Evolutionary conservation across 2,888 invertebrate genomes (phyloP).

Genomic region (Candidula unifasciata): DNA sequence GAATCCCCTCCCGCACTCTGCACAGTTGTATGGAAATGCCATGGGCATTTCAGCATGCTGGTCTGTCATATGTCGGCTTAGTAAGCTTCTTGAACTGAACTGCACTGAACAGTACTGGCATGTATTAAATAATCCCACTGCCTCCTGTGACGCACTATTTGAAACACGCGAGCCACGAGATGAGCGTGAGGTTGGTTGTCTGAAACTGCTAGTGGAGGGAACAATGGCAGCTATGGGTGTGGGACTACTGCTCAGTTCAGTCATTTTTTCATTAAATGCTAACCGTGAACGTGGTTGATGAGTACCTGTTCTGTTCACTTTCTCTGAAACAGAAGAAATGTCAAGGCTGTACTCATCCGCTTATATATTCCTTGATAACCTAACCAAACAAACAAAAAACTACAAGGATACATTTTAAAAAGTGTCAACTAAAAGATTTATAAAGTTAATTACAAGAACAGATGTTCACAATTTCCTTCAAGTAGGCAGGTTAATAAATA

Average conservation of each 20-base stretch:
- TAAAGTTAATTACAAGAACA: too few species aligned
- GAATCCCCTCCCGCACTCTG: slow-evolving; percentile 48
- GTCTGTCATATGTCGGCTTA: slow-evolving; percentile 44
- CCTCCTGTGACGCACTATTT: not conserved
- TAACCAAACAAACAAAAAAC: not conserved
- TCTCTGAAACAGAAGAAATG: slow-evolving; percentile 43
- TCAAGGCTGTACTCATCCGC: slow-evolving; percentile 13
- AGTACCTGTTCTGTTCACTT: slow-evolving; percentile 25
- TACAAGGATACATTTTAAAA: not conserved
- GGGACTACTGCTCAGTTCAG: not conserved
- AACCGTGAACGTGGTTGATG: slow-evolving; percentile 19
- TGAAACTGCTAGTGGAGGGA: not conserved
- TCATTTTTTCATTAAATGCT: slow-evolving; percentile 12
- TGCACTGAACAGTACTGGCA: slow-evolving; percentile 29
- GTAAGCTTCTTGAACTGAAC: slow-evolving; percentile 25
- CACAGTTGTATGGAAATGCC: slow-evolving; percentile 42
- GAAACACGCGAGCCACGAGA: not conserved
- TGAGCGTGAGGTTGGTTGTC: not conserved
- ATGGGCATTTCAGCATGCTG: slow-evolving; percentile 21
- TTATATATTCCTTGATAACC: not conserved
- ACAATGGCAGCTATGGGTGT: not conserved
- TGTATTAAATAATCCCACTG: not conserved
- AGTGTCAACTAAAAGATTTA: not conserved
- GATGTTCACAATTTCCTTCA: too few species aligned
- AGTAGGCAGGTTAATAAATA: too few species aligned